Evolutionary conservation across 2,888 invertebrate species (phyloP).

Genomic region (Anodontia alba): DNA sequence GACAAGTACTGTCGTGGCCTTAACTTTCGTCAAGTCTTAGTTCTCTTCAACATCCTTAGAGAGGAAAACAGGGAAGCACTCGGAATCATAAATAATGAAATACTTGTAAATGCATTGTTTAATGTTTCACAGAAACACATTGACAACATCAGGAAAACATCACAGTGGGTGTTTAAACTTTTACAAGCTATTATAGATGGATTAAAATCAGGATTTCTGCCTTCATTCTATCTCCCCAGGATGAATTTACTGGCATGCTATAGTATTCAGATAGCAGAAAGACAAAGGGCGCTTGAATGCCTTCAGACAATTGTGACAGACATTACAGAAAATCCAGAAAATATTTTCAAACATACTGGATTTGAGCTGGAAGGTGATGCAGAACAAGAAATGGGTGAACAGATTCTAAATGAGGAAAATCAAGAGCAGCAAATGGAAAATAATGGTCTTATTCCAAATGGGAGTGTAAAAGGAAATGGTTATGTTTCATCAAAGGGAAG

Average conservation of each 20-base stretch:
- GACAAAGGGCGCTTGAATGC: slow-evolving; percentile 31
- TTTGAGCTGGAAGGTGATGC: slow-evolving; percentile 23
- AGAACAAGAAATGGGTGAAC: background rate
- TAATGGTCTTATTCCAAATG: background rate
- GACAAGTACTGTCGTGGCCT: slow-evolving; percentile 58
- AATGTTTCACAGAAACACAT: slow-evolving; percentile 59
- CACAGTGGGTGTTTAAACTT: slow-evolving; percentile 59
- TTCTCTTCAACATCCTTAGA: slow-evolving; percentile 60
- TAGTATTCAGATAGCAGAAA: slow-evolving; percentile 25
- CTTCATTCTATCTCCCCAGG: slow-evolving; percentile 62
- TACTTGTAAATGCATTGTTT: slow-evolving; percentile 62
- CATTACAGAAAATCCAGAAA: slow-evolving; percentile 45
- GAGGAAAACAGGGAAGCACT: slow-evolving; percentile 48
- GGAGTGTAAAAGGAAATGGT: background rate
- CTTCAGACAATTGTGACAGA: slow-evolving; percentile 39
- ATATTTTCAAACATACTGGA: slow-evolving; percentile 51
- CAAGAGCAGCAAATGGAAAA: background rate
- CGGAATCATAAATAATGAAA: slow-evolving; percentile 55
- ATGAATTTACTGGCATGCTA: slow-evolving; percentile 53
- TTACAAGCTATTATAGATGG: slow-evolving; percentile 51
- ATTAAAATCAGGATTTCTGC: slow-evolving; percentile 47
- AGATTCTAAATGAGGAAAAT: background rate
- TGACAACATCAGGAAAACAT: slow-evolving; percentile 45
- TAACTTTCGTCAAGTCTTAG: slow-evolving; percentile 58
- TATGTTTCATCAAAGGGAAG: background rate